These are phyloP conservation scores for Eupristina koningsbergeri DNA, from an alignment of 1,140 invertebrate species.

Conservation along the genomic window DNA sequence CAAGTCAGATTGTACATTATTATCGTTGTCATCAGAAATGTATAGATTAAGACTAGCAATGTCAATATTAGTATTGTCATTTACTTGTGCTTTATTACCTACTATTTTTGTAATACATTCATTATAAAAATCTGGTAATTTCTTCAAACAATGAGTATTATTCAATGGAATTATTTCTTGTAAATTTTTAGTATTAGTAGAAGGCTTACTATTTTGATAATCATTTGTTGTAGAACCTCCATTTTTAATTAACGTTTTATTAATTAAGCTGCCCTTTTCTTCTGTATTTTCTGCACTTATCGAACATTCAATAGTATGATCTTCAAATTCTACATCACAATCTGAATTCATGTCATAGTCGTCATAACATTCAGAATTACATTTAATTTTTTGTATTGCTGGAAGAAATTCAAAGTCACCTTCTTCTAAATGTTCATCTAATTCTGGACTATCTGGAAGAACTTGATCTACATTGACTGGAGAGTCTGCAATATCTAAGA, in stretches of 20 bases:
- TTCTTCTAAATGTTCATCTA: constrained; percentile 23
- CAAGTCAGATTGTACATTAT: neutral
- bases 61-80: neutral
- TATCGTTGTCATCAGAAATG: constrained; percentile 1
- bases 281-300: neutral
- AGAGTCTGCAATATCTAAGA: neutral
- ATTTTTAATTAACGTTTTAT: neutral
- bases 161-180: neutral
- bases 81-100: constrained; percentile 13
- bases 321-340: neutral
- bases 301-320: neutral
- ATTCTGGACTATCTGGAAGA: constrained; percentile 8
- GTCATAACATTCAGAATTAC: neutral
- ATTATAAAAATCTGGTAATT: constrained; percentile 12
- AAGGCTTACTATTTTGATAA: neutral
- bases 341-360: neutral
- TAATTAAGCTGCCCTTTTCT: neutral
- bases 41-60: constrained; percentile 5
- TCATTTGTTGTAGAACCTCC: neutral
- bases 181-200: neutral
- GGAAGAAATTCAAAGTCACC: constrained; percentile 17
- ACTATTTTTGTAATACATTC: neutral
- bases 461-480: constrained; percentile 18
- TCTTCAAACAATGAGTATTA: neutral
- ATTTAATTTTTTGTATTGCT: constrained; percentile 19